phyloP scores from a whole-genome alignment of 2,888 invertebrate species.

The Dascillus cervinus region DNA sequence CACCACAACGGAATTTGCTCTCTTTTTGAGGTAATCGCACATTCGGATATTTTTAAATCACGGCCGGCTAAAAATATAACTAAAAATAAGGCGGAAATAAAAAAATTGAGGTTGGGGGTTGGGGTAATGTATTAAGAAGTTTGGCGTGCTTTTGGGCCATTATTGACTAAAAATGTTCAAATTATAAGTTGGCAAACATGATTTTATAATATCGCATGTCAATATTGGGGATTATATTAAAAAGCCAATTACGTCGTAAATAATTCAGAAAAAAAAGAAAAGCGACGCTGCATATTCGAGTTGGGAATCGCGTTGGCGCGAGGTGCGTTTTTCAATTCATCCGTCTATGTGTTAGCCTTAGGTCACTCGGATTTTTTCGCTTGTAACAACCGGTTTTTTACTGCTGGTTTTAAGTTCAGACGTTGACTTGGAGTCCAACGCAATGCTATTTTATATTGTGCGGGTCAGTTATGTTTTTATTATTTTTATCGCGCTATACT shows the following conservation, averaged over 20 bases:
- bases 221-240: slow-evolving; percentile 17
- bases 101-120: slow-evolving; percentile 7
- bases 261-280: too few relatives aligned
- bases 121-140: slow-evolving; percentile 8
- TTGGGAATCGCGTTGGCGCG: slow-evolving; percentile 24
- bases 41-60: slow-evolving; percentile 5
- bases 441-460: slow-evolving; percentile 39
- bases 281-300: too few relatives aligned
- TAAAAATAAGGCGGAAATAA: slow-evolving; percentile 3
- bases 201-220: slow-evolving; percentile 16
- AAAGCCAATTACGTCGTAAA: too few relatives aligned
- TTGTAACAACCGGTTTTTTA: slow-evolving; percentile 37
- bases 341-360: slow-evolving; percentile 27
- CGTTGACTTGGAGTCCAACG: slow-evolving; percentile 24
- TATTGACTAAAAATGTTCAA: slow-evolving; percentile 16
- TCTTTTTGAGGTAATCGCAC: slow-evolving; percentile 1
- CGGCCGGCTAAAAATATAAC: slow-evolving; percentile 7
- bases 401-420: slow-evolving; percentile 33
- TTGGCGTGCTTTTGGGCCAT: slow-evolving; percentile 11
- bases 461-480: slow-evolving; percentile 42
- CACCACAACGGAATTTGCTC: slow-evolving; percentile 7
- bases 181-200: slow-evolving; percentile 10
- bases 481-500: slow-evolving; percentile 38
- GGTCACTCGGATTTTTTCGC: slow-evolving; percentile 31
- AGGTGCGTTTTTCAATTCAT: slow-evolving; percentile 23